Evolutionary conservation across 2,113 vertebrate genomes (phyloP).

Genomic region (Athene noctua): DNA sequence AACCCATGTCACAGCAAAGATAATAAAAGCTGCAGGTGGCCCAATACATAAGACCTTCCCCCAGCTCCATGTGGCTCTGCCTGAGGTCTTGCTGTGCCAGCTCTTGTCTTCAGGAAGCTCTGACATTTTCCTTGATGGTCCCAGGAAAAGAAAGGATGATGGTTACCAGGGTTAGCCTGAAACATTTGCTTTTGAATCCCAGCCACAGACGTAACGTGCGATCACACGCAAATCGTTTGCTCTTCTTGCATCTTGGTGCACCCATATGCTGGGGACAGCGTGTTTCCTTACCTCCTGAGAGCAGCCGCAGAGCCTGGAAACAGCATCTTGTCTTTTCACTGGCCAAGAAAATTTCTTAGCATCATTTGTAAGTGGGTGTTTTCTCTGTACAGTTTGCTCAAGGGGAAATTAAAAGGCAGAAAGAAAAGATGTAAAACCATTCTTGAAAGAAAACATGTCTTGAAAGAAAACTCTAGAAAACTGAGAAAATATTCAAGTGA

Average conservation of each 20-base stretch:
- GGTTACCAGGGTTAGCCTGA: neutral
- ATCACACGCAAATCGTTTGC: neutral
- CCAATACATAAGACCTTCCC: neutral
- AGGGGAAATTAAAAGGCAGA: constrained; percentile 24
- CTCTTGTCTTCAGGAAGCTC: neutral
- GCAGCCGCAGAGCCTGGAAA: neutral
- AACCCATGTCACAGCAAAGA: neutral
- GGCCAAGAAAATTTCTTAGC: constrained; percentile 51
- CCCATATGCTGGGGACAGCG: neutral
- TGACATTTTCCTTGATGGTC: constrained; percentile 5
- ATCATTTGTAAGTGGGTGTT: constrained; percentile 34
- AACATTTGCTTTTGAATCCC: neutral
- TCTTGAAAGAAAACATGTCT: constrained; percentile 2
- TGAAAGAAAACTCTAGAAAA: neutral
- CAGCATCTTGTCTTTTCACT: constrained; percentile 12
- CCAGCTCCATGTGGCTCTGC: neutral
- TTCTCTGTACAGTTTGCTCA: neutral
- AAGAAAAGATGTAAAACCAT: constrained; percentile 20
- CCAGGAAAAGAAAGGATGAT: neutral
- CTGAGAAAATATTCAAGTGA: constrained; percentile 10
- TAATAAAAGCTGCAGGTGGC: neutral
- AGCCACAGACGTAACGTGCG: neutral
- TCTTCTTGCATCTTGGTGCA: neutral
- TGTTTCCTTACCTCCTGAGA: neutral
- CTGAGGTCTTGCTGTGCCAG: neutral